Evolutionary conservation across 2,113 vertebrate genomes (phyloP), one percentile per base, ranked within the genome.

Genomic region (Scalopus aquaticus): DNA sequence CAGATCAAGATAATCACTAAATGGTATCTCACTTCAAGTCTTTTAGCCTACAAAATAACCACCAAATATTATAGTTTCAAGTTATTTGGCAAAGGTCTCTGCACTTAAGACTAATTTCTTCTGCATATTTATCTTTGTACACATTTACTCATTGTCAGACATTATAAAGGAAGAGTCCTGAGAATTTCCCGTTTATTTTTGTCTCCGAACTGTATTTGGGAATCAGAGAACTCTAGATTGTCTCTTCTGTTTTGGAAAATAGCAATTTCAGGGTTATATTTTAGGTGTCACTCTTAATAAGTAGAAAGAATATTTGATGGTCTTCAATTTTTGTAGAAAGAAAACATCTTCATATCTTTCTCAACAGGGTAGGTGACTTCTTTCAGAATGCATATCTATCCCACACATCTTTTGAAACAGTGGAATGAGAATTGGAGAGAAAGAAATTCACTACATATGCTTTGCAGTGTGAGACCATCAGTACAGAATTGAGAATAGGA

Each of bases 251-350:
- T 82, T 78, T 54, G 15, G 42, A 92, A 49, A 24, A 32, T 17
- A 85, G 37, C 17, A 54, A 20, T 69, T 89, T 78, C 11, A 46
- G 32, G 26, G 65, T 35, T 92, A 22, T 7, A 42, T 39, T 79
- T 92, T 46, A 32, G 32, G 7, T 73, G 6, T 60, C n/a, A 28
- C 24, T 82, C 70, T 70, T n/a, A 62, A 32, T 67, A 37, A 37
- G 1, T 39, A 54, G 44, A 26, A 79, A 83, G 22, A 85, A 46
- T 86, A 91, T 93, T 76, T 82, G 39, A 86, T 70, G 10, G 11
- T 74, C 46, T 87, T 60, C 72, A 62, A n/a, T 51, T 94, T 94
- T 93, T 82, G 44, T 42, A n/a, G 46, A 87, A 82, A 62, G 37
- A 65, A 88, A 95, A 30, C 3, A 80, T 65, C 46, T 64, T 86